Evolutionary conservation across 2,113 vertebrate genomes (phyloP).

Genomic region (Uria aalge): DNA sequence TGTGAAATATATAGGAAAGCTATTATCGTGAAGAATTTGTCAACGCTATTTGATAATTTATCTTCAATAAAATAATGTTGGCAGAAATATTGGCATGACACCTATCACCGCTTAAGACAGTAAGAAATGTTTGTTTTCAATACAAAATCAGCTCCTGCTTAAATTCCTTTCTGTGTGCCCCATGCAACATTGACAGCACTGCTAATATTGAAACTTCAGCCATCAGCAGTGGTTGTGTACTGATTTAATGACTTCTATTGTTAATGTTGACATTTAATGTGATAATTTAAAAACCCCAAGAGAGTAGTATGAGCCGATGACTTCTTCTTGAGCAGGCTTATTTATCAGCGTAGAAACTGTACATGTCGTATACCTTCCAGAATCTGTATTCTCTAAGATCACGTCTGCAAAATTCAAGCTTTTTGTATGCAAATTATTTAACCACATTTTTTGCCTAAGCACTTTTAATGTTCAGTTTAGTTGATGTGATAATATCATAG

Average conservation of each 20-base stretch:
- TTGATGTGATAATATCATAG: neutral
- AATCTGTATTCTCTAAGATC: neutral
- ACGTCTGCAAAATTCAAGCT: neutral
- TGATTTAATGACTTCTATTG: neutral
- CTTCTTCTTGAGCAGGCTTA: neutral
- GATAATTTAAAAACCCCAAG: neutral
- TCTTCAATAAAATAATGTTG: neutral
- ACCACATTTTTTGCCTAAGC: neutral
- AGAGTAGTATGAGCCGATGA: neutral
- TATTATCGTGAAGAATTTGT: neutral
- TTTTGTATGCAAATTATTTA: neutral
- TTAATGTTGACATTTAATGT: conserved; percentile 10
- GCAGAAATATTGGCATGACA: neutral
- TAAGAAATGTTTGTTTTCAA: neutral
- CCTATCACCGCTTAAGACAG: neutral
- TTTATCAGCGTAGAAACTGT: neutral
- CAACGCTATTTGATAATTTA: neutral
- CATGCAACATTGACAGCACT: neutral
- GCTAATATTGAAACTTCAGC: neutral
- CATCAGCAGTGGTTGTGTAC: neutral
- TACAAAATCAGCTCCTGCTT: neutral
- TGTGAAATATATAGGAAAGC: neutral
- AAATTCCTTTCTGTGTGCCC: neutral
- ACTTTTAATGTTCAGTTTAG: neutral
- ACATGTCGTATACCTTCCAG: neutral